A percentile compares a stretch with the other conserved stretches of the same genome.
These are phyloP conservation scores for Baronia brevicornis DNA, from an alignment of 2,888 invertebrate species.

Conservation along the genomic window DNA sequence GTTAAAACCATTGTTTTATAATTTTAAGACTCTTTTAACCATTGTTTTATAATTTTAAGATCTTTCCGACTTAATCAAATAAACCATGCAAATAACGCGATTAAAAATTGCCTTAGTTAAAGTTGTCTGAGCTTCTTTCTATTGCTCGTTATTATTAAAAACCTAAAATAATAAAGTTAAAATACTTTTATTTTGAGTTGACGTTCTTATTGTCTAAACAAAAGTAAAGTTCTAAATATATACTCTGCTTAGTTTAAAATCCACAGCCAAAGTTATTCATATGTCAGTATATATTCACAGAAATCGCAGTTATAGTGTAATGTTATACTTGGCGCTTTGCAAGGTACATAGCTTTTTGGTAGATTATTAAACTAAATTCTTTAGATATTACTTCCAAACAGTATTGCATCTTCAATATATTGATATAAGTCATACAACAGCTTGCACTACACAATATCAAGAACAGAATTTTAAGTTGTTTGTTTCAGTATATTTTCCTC, in stretches of 20 bases:
- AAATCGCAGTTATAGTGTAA: constrained; percentile 50
- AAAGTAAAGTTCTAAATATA: not conserved
- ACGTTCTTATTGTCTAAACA: not conserved
- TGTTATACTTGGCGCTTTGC: constrained; percentile 69
- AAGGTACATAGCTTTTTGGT: constrained; percentile 60
- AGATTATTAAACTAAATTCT: constrained; percentile 66
- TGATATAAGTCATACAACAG: constrained; percentile 18
- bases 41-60: constrained; percentile 9
- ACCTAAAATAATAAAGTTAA: constrained; percentile 27
- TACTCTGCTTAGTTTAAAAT: too few species aligned
- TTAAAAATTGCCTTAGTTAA: constrained; percentile 20
- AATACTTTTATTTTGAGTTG: too few species aligned
- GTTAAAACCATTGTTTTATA: constrained; percentile 11
- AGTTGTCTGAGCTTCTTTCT: constrained; percentile 25
- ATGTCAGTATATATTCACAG: too few species aligned
- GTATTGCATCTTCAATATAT: constrained; percentile 27
- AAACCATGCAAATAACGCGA: constrained; percentile 12
- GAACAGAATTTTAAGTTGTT: constrained; percentile 7
- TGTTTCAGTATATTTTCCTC: constrained; percentile 17
- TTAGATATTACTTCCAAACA: constrained; percentile 21
- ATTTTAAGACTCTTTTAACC: constrained; percentile 5
- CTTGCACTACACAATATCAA: not conserved
- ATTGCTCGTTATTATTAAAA: constrained; percentile 36
- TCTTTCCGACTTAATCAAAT: constrained; percentile 4
- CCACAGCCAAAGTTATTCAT: too few species aligned